These are phyloP conservation scores for Leucosticte australis DNA, from an alignment of 2,113 vertebrate species.

Conservation along the genomic window DNA sequence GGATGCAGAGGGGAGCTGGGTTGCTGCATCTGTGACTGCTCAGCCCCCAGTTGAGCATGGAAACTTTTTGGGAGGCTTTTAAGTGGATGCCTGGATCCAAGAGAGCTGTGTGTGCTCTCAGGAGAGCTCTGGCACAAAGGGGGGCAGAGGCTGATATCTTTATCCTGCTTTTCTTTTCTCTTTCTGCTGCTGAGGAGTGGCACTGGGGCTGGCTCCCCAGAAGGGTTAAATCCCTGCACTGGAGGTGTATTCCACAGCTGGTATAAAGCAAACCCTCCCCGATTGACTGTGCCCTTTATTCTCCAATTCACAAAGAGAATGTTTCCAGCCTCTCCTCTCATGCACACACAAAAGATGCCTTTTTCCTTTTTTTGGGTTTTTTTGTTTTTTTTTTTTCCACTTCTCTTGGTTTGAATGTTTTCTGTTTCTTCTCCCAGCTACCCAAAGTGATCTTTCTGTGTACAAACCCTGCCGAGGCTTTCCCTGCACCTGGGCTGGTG, in stretches of 20 bases:
- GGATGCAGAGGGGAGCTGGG: background rate
- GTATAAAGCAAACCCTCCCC: background rate
- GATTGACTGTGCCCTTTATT: background rate
- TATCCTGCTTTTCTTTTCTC: rapidly evolving
- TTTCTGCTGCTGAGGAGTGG: background rate
- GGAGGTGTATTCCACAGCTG: background rate
- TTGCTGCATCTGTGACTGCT: background rate
- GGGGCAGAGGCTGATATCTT: background rate
- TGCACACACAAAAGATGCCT: background rate
- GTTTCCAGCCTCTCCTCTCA: background rate
- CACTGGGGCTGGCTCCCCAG: background rate
- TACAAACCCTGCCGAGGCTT: background rate
- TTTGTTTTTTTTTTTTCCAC: background rate
- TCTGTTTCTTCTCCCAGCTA: background rate
- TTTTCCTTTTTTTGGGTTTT: background rate
- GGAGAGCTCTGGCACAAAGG: background rate
- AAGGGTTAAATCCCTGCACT: background rate
- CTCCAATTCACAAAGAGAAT: background rate
- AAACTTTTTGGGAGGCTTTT: background rate
- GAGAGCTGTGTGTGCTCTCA: background rate
- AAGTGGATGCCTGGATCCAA: no score
- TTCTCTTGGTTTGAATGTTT: background rate
- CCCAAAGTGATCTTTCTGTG: background rate
- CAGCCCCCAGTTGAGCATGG: rapidly evolving
- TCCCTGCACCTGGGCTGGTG: background rate